phyloP scores from a whole-genome alignment of 2,888 invertebrate species.

The Ceraclea dissimilis region DNA sequence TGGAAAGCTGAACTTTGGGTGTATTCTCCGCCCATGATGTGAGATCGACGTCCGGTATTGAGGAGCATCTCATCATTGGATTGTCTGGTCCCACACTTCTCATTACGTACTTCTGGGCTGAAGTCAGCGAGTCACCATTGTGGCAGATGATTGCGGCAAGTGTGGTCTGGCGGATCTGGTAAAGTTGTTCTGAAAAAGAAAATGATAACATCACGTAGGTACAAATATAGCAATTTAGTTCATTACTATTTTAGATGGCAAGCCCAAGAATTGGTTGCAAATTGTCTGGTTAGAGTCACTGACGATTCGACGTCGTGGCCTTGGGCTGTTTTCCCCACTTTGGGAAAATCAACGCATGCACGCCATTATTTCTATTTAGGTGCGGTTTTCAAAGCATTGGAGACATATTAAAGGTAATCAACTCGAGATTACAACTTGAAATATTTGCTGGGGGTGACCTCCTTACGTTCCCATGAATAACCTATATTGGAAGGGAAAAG shows the following conservation, averaged over 20 bases:
- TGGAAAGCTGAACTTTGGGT: neutral
- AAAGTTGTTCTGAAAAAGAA: constrained; percentile 59
- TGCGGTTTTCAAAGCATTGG: too few species aligned
- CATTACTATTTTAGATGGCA: neutral
- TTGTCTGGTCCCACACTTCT: constrained; percentile 50
- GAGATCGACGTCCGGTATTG: constrained; percentile 51
- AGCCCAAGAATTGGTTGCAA: too few species aligned
- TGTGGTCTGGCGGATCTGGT: constrained; percentile 70
- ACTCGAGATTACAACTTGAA: too few species aligned
- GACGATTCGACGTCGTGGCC: too few species aligned
- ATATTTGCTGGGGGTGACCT: too few species aligned
- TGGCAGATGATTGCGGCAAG: constrained; percentile 70
- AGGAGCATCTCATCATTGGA: constrained; percentile 55
- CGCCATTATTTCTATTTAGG: too few species aligned
- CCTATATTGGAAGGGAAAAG: too few species aligned
- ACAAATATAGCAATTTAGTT: neutral
- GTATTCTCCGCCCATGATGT: constrained; percentile 47
- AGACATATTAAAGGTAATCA: too few species aligned
- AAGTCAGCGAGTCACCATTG: constrained; percentile 59
- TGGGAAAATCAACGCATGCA: too few species aligned
- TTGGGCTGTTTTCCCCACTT: too few species aligned
- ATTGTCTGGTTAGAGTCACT: too few species aligned
- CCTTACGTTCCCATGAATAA: too few species aligned
- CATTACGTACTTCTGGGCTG: constrained; percentile 65
- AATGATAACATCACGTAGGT: neutral